A percentile compares a stretch with the other conserved stretches of the same genome.
Evolutionary conservation across 2,113 vertebrate genomes (phyloP).

Genomic region (Emydocephalus ijimae): DNA sequence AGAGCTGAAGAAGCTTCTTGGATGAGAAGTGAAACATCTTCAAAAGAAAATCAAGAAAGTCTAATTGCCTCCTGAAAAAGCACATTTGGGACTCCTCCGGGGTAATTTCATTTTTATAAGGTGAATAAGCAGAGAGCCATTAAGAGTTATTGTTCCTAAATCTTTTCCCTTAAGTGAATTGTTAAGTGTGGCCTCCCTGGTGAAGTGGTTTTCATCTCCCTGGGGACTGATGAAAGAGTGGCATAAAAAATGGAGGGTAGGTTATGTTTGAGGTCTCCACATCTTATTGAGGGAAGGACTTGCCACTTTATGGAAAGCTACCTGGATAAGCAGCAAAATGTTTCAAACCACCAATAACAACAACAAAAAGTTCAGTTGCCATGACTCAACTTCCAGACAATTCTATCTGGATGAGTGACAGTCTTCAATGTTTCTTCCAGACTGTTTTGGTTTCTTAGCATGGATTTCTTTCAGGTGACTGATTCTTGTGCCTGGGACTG

Average conservation of each 20-base stretch:
- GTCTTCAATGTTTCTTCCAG: background rate
- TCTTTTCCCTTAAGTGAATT: background rate
- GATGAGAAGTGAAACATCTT: no score
- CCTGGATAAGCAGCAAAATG: no score
- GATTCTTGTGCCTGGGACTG: background rate
- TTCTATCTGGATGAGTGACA: background rate
- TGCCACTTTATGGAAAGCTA: background rate
- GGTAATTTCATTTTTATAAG: background rate
- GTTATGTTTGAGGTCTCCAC: background rate
- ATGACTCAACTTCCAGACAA: background rate
- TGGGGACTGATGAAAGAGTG: background rate
- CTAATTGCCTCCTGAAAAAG: no score
- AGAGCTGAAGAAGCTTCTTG: no score
- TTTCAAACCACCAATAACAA: background rate
- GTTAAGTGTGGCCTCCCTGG: background rate
- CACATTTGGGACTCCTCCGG: no score
- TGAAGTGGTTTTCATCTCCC: background rate
- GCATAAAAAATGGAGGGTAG: background rate
- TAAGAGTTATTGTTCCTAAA: background rate
- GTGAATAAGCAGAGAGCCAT: background rate
- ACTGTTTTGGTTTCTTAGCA: background rate
- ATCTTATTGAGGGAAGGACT: background rate
- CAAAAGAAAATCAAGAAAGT: no score
- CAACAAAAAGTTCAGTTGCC: background rate
- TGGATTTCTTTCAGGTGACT: background rate